phyloP scores from a whole-genome alignment of 2,113 vertebrate species.

The Piaya cayana region DNA sequence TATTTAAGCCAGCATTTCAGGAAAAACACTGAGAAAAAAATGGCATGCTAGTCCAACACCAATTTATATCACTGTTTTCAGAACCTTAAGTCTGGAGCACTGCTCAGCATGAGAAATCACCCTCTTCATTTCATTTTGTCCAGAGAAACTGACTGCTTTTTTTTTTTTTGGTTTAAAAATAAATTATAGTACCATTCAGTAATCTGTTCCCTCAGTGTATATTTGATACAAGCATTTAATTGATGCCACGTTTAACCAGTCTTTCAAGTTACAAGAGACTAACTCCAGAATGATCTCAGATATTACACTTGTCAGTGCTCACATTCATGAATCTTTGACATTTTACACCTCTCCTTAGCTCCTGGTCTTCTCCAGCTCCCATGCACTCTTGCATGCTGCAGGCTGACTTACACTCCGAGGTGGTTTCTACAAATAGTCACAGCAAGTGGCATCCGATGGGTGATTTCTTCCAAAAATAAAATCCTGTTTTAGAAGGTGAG shows the following conservation, averaged over 20 bases:
- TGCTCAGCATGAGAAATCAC: slow-evolving; percentile 30
- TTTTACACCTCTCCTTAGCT: background rate
- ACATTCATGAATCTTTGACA: background rate
- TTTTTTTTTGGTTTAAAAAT: slow-evolving; percentile 15
- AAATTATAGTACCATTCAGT: background rate
- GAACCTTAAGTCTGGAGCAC: slow-evolving; percentile 1
- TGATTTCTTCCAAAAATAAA: background rate
- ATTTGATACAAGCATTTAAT: background rate
- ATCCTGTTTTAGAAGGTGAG: background rate
- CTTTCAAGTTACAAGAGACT: background rate
- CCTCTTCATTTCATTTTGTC: slow-evolving; percentile 57
- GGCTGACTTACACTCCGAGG: background rate
- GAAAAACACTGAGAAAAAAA: slow-evolving; percentile 33
- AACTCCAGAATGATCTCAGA: background rate
- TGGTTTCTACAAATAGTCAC: background rate
- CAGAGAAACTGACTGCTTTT: background rate
- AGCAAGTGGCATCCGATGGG: background rate
- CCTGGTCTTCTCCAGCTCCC: background rate
- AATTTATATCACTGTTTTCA: slow-evolving; percentile 5
- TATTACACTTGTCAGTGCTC: background rate
- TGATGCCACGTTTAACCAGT: background rate
- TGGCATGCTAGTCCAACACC: slow-evolving; percentile 25
- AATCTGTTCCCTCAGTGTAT: background rate
- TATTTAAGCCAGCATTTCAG: slow-evolving; percentile 55
- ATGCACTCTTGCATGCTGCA: background rate